These are phyloP conservation scores for Phortica magna DNA, from an alignment of 2,888 invertebrate species.

Conservation along the genomic window DNA sequence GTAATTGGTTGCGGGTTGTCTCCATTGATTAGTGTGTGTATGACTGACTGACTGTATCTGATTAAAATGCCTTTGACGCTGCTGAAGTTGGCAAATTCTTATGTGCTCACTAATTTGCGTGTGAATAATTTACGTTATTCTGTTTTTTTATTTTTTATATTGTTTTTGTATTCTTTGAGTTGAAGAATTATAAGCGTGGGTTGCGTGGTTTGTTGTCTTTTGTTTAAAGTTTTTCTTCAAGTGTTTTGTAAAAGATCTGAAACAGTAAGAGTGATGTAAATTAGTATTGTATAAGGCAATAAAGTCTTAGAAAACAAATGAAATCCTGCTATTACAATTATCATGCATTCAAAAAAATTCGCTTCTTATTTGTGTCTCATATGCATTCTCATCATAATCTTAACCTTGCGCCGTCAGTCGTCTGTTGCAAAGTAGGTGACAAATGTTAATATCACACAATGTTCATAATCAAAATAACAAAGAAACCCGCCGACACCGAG, in stretches of 20 bases:
- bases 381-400: too few relatives aligned
- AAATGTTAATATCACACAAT: neutral
- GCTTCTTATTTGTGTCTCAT: too few relatives aligned
- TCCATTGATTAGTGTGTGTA: conserved; percentile 32
- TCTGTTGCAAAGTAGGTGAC: neutral
- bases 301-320: neutral
- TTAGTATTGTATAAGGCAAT: neutral
- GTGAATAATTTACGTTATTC: conserved; percentile 54
- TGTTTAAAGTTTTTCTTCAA: conserved; percentile 38
- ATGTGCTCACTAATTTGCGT: conserved; percentile 73
- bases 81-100: conserved; percentile 61
- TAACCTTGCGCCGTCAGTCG: too few relatives aligned
- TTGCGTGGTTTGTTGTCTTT: neutral
- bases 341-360: too few relatives aligned
- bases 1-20: conserved; percentile 61
- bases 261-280: neutral
- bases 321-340: neutral
- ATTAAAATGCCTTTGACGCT: conserved; percentile 60
- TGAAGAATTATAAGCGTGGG: conserved; percentile 37
- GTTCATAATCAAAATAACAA: neutral
- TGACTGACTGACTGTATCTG: conserved; percentile 40
- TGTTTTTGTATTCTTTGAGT: conserved; percentile 69
- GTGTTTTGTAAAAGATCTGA: conserved; percentile 39
- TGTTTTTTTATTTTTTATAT: conserved; percentile 51
- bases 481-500: neutral